Base-by-base conservation (phyloP, 2,113 vertebrate species). In the Catharus bicknelli region DNA sequence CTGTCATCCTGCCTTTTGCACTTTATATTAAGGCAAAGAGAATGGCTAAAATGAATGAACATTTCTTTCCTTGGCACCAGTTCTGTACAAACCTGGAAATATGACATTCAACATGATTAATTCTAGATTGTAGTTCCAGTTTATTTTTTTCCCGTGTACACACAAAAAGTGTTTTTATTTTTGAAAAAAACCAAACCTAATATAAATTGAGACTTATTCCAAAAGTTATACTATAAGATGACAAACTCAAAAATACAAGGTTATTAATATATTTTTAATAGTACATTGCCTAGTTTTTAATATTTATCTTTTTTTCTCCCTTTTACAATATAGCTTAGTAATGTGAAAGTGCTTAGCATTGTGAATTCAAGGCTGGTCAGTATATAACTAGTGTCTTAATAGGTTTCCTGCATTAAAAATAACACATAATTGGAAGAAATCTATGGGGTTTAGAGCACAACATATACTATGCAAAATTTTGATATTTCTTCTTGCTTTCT, bases 1-100 rank as follows among this genome's bases (percentile, higher is more conserved):
- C 95, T 96, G 93, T 97, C 96, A 96, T 93, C 57, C 64, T 96
- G 91, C 92, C 95, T 97, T 98, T 96, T 98, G 96, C 95, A 96
- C 95, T 97, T 97, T 96, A 96, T 97, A 95, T 84, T 96, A 94
- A 97, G 96, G 97, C 97, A 96, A 91, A 95, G 88, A 90, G 80
- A 95, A 87, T 34, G 43, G 73, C 38, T 73, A 23, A 96, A 97
- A 97, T 97, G 95, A 97, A 97, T 95, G 95, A 97, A 83, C 14
- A 5, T 84, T 88, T 97, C 83, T 90, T 94, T 90, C 16, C 54
- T 96, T 45, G 14, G 89, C 45, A 90, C 78, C 77, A 70, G 63
- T 96, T 95, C 93, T 88, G 83, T 82, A 94, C 61, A 83, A 95
- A 88, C 30, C 57, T 88, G 59, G 93, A 91, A 97, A 93, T 91